These are phyloP conservation scores for Balaeniceps rex DNA, from an alignment of 2,113 vertebrate genomes.

Conservation along the genomic window DNA sequence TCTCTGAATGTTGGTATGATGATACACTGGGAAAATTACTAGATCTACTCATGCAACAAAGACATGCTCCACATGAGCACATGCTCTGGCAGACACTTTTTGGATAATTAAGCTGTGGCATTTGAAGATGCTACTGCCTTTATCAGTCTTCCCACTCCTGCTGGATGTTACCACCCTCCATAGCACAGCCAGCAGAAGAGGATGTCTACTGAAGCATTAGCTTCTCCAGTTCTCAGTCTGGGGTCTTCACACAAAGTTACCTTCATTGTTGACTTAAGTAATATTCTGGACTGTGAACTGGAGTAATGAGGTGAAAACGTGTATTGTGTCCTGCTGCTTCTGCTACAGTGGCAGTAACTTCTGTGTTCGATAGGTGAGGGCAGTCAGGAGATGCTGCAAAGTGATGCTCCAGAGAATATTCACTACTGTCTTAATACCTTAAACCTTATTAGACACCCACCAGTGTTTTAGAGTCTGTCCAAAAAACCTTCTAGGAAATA, in stretches of 20 bases:
- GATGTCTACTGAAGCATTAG: background rate
- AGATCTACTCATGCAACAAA: background rate
- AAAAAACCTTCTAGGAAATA: background rate
- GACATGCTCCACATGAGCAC: background rate
- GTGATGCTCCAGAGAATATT: background rate
- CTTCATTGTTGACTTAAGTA: background rate
- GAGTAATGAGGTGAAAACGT: background rate
- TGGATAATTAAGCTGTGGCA: background rate
- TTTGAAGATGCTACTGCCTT: background rate
- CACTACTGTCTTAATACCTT: background rate
- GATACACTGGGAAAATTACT: background rate
- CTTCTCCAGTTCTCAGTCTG: background rate
- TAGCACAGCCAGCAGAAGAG: background rate
- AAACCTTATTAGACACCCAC: background rate
- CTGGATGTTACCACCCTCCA: background rate
- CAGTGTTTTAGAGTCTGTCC: background rate
- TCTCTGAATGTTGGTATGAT: background rate
- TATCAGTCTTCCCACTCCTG: background rate
- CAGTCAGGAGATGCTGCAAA: background rate
- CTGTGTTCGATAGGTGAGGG: background rate
- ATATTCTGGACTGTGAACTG: background rate
- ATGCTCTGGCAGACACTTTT: background rate
- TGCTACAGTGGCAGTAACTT: background rate
- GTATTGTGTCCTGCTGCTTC: background rate
- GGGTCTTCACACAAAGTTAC: background rate